phyloP scores from a whole-genome alignment of 2,888 invertebrate genomes.

The Tachina lurida region DNA sequence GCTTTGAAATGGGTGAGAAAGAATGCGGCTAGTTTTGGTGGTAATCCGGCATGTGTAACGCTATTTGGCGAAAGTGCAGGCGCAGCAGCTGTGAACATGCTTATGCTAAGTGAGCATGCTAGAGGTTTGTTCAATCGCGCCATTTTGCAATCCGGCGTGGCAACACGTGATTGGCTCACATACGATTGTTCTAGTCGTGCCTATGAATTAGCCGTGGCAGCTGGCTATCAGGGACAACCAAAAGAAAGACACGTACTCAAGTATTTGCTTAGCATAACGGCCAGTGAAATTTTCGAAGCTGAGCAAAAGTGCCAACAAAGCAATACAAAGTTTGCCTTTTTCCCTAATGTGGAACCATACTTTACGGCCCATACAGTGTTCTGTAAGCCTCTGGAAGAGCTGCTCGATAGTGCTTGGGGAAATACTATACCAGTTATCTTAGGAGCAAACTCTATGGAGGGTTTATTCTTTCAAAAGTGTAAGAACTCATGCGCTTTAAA shows the following conservation, averaged over 20 bases:
- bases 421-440: no score
- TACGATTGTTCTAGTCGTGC: neutral
- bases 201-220: neutral
- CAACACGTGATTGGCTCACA: no score
- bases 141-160: slow-evolving; percentile 72
- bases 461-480: no score
- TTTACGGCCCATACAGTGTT: no score
- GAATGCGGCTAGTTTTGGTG: neutral
- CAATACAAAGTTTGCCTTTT: no score
- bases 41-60: neutral
- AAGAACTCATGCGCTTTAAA: no score
- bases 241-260: slow-evolving; percentile 73
- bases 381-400: no score
- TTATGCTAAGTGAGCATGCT: slow-evolving; percentile 82
- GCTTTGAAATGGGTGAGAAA: neutral
- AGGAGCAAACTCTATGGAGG: no score
- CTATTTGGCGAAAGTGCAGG: neutral
- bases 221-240: neutral
- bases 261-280: slow-evolving; percentile 74
- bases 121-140: slow-evolving; percentile 77
- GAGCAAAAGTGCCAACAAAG: no score
- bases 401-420: no score
- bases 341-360: no score
- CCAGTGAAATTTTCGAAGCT: no score
- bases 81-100: slow-evolving; percentile 79